Conservation (phyloP, 1,140 invertebrate genomes). For the Pinna nobilis region DNA sequence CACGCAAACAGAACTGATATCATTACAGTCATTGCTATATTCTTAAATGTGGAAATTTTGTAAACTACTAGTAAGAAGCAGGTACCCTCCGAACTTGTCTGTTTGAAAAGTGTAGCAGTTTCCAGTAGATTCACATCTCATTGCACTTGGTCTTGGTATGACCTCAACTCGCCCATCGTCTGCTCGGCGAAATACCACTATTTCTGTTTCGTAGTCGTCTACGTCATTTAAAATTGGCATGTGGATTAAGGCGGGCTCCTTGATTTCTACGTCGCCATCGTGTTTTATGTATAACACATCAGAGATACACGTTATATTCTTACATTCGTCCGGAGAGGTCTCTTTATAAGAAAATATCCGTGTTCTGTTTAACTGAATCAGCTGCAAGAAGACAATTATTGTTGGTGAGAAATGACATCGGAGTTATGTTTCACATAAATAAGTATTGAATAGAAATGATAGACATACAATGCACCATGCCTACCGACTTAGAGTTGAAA, state of each 20-base stretch:
- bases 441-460: background rate
- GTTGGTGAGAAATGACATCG: background rate
- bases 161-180: slow-evolving; percentile 43
- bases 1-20: too few relatives aligned
- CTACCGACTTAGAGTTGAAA: background rate
- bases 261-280: slow-evolving; percentile 43
- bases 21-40: too few relatives aligned
- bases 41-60: too few relatives aligned
- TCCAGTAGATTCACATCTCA: slow-evolving; percentile 46
- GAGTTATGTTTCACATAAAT: background rate
- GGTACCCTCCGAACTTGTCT: slow-evolving; percentile 47
- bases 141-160: slow-evolving; percentile 31
- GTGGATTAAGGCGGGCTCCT: slow-evolving; percentile 40
- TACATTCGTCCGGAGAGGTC: slow-evolving; percentile 42
- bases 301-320: slow-evolving; percentile 41
- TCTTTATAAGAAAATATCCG: slow-evolving; percentile 56
- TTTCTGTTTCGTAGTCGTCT: slow-evolving; percentile 48
- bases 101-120: slow-evolving; percentile 55
- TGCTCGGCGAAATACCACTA: slow-evolving; percentile 47
- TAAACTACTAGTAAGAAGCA: too few relatives aligned
- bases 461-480: background rate
- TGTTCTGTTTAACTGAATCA: slow-evolving; percentile 45
- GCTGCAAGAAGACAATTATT: slow-evolving; percentile 22
- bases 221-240: slow-evolving; percentile 50
- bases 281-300: slow-evolving; percentile 46